Conservation (phyloP, 1,140 invertebrate genomes). For the Dendroctonus valens region DNA sequence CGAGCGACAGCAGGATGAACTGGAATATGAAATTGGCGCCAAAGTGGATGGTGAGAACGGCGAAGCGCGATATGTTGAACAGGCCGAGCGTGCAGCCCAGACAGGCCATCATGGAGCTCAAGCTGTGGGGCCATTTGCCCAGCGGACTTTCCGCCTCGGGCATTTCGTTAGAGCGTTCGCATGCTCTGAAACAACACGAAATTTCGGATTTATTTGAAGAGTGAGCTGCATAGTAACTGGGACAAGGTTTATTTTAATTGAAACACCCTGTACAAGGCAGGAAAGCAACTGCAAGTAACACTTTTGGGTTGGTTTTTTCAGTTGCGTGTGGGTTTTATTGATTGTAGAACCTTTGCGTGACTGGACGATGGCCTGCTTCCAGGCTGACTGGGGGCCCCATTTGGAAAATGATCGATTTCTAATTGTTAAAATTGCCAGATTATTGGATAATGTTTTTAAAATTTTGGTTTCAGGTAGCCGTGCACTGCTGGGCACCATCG, state of each 20-base stretch:
- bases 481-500: no score
- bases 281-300: no score
- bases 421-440: no score
- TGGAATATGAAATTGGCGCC: slow-evolving; percentile 88
- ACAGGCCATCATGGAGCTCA: slow-evolving; percentile 77
- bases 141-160: slow-evolving; percentile 47
- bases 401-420: background rate
- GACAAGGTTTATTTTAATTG: background rate
- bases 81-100: slow-evolving; percentile 82
- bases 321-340: background rate
- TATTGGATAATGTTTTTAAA: no score
- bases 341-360: slow-evolving; percentile 13
- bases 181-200: slow-evolving; percentile 46
- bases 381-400: background rate
- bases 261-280: no score
- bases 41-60: slow-evolving; percentile 82
- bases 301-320: no score
- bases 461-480: no score
- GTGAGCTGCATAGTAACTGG: background rate
- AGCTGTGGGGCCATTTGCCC: slow-evolving; percentile 72
- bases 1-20: slow-evolving; percentile 78
- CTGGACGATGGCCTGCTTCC: slow-evolving; percentile 18
- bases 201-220: slow-evolving; percentile 1
- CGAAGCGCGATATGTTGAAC: slow-evolving; percentile 86
- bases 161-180: slow-evolving; percentile 44